These are phyloP conservation scores for Colletes collaris DNA, from an alignment of 2,888 invertebrate species.

Conservation along the genomic window DNA sequence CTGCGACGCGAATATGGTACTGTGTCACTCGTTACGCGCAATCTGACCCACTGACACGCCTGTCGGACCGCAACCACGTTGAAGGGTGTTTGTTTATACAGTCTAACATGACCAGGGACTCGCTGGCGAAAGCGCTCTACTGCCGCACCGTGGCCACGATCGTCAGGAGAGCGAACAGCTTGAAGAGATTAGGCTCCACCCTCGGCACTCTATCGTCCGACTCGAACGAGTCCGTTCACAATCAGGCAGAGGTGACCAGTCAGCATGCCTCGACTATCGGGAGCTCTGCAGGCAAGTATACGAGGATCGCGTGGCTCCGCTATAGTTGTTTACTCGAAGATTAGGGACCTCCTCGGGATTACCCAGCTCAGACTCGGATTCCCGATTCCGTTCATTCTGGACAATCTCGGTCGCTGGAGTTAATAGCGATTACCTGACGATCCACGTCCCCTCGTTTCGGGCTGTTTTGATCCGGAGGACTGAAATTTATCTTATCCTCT, in stretches of 20 bases:
- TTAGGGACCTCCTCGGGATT: too few species aligned
- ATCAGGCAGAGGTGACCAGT: constrained; percentile 92
- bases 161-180: constrained; percentile 95
- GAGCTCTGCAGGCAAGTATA: constrained; percentile 79
- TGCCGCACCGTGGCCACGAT: constrained; percentile 97
- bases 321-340: background rate
- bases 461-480: too few species aligned
- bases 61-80: constrained; percentile 36
- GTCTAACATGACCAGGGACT: constrained; percentile 94
- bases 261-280: constrained; percentile 94
- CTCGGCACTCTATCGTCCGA: constrained; percentile 94
- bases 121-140: constrained; percentile 95
- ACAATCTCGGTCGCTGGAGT: too few species aligned
- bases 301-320: background rate
- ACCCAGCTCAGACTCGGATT: too few species aligned
- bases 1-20: constrained; percentile 91
- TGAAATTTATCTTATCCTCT: too few species aligned
- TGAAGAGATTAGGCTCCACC: constrained; percentile 93
- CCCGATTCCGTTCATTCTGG: too few species aligned
- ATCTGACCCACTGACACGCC: background rate
- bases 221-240: constrained; percentile 95
- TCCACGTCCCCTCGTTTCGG: too few species aligned
- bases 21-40: constrained; percentile 22
- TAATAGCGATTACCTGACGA: too few species aligned
- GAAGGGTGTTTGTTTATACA: constrained; percentile 73